Evolutionary conservation across 2,797 vertebrate genomes (phyloP), one percentile per base, ranked within the genome.

Genomic region (Galago senegalensis): DNA sequence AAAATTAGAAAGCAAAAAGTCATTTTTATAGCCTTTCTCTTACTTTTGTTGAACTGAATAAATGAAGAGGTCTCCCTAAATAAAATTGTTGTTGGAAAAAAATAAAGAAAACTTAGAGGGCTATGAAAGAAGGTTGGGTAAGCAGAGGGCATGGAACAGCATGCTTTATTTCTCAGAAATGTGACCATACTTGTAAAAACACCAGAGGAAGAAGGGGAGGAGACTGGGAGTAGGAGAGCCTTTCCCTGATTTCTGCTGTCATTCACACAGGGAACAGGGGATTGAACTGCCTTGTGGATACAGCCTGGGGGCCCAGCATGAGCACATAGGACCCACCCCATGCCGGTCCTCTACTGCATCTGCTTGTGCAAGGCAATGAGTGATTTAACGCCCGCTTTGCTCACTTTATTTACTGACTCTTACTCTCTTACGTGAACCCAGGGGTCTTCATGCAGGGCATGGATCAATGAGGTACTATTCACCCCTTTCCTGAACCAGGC

Each of bases 341-440:
- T 85, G n/a, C 40, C 46, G 87, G 87, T 88, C 43, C 88, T 91
- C 75, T 18, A 40, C n/a, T 73, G n/a, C 89, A 75, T 84, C 60
- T 43, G 58, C 97, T 95, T 95, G 91, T 95, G 81, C 90, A 81
- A 77, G 0, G 2, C 72, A 67, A 31, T 0, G 12, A 93, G 91
- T 96, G 97, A 98, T 98, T 97, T 97, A 97, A 88, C 90, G 87
- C 60, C 79, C 72, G 81, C 89, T 53, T 94, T 84, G 67, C 81
- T 90, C 0, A 2, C 89, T 98, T 96, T 96, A 94, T 97, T 98
- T 97, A 97, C 97, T 98, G 91, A 91, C 95, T 97, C 96, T 97
- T 95, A 96, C 89, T 96, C 87, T 77, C 3, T 95, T 97, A 97
- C 97, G 86, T 89, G 97, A 97, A 34, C 87, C 96, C 94, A 90